Base-by-base conservation (phyloP, 2,888 invertebrate genomes). In the Alloscopus bannaensis region DNA sequence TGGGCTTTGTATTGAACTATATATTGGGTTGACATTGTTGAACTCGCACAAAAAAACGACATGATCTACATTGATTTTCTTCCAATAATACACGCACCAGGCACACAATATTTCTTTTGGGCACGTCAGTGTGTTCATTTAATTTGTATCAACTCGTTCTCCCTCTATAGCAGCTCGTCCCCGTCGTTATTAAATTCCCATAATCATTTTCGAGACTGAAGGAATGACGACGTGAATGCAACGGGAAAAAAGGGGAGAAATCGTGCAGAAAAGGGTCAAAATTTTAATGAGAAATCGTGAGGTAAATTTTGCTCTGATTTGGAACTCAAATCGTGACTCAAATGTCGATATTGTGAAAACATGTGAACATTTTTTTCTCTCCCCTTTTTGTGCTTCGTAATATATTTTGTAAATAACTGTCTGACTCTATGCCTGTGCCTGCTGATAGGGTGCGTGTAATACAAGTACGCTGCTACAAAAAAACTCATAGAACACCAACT, bases 291-390 rank as follows among this genome's bases (percentile, higher is more conserved):
- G 79, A 72, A 72, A 66, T 79, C 79, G 79, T 79, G 79, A 79
- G 71, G 72, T 79, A 79, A 79, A 72, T 79, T 78, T 72, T 72
- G 79, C 79, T 79, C 79, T 79, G 70, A 71, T 79, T 79, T 79
- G 59, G 47, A 78, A 69, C 65, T 65, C 28, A 22, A 52, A 66
- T 79, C 79, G 79, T 79, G 79, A 79, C 79, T 79, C 47, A 79
- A 79, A 79, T 79, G 62, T 79, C 79, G 79, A 79, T 79, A 71
- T 55, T 66, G 64, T 55, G 22, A 59, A 52, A 22, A 60, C 11
- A 28, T 18, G 50, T 50, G n/a, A 11, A 11, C 18, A 6, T 50
- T 50, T 50, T 50, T 50, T 50, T 13, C n/a, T 13, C 50, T 50
- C 20, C 18, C 18, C 18, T 18, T 57, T 57, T 57, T 50, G 20